Conservation (phyloP, 2,888 invertebrate species). For the Hanleya hanleyi region DNA sequence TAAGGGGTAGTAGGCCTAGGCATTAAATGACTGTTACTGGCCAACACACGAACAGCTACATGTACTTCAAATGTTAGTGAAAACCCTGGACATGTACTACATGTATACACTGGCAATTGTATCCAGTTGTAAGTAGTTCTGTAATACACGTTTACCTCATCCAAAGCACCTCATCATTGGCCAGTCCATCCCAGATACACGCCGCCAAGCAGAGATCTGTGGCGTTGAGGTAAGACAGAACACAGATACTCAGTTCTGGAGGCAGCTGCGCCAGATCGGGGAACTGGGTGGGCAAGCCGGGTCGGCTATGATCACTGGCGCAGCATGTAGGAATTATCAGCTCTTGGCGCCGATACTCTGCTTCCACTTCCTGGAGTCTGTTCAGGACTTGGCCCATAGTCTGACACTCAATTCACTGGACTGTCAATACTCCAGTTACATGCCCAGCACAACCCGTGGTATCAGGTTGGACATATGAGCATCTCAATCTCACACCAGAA, state of each 20-base stretch:
- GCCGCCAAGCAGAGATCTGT: conserved; percentile 76
- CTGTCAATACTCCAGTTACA: too few relatives aligned
- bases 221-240: conserved; percentile 75
- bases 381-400: conserved; percentile 4
- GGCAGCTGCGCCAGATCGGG: conserved; percentile 74
- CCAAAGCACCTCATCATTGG: conserved; percentile 75
- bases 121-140: too few relatives aligned
- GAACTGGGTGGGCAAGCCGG: conserved; percentile 42
- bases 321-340: background rate
- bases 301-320: background rate
- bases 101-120: too few relatives aligned
- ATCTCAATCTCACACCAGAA: too few relatives aligned
- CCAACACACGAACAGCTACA: too few relatives aligned
- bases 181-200: conserved; percentile 75
- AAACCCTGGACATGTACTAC: too few relatives aligned
- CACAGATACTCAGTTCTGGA: conserved; percentile 74
- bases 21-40: too few relatives aligned
- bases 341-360: background rate
- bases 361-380: background rate
- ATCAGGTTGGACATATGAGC: too few relatives aligned
- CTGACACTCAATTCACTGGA: too few relatives aligned
- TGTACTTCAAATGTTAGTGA: too few relatives aligned
- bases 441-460: too few relatives aligned
- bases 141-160: conserved; percentile 64
- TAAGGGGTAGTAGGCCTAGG: too few relatives aligned